These are phyloP conservation scores for Pomacea canaliculata DNA, from an alignment of 2,888 invertebrate genomes.

Conservation along the genomic window DNA sequence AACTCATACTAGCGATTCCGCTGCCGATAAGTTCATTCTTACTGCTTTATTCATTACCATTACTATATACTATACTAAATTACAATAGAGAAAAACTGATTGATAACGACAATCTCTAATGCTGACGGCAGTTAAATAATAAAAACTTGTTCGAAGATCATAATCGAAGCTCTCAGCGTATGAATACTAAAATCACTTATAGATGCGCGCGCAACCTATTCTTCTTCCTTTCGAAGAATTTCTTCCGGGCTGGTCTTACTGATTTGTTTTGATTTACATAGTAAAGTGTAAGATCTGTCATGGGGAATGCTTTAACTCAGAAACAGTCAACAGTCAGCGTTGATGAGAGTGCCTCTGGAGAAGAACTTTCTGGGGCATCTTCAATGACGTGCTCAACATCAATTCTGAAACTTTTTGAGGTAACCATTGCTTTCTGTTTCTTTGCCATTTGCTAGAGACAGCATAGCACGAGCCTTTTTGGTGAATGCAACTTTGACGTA, in stretches of 20 bases:
- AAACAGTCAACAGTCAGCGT: neutral
- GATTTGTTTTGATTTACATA: neutral
- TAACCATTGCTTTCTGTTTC: neutral
- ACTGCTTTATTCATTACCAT: neutral
- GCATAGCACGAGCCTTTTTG: too few relatives aligned
- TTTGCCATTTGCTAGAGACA: too few relatives aligned
- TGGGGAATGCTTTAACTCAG: constrained; percentile 15
- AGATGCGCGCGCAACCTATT: constrained; percentile 18
- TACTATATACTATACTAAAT: neutral
- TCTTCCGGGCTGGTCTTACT: neutral
- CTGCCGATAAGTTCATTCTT: constrained; percentile 27
- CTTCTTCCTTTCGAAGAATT: constrained; percentile 14
- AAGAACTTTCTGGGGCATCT: neutral
- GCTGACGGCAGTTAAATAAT: too few relatives aligned
- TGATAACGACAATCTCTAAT: too few relatives aligned
- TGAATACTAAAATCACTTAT: constrained; percentile 23
- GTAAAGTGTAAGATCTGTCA: neutral
- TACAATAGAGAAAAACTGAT: neutral
- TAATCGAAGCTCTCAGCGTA: constrained; percentile 3
- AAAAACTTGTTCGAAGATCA: too few relatives aligned
- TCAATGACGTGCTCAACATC: constrained; percentile 7
- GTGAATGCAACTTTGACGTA: too few relatives aligned
- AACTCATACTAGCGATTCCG: constrained; percentile 10
- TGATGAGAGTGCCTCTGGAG: neutral
- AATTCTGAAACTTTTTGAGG: constrained; percentile 23